Evolutionary conservation across 2,888 invertebrate species (phyloP), one percentile per base, ranked within the genome.

Genomic region (Trissoscelio sp.): DNA sequence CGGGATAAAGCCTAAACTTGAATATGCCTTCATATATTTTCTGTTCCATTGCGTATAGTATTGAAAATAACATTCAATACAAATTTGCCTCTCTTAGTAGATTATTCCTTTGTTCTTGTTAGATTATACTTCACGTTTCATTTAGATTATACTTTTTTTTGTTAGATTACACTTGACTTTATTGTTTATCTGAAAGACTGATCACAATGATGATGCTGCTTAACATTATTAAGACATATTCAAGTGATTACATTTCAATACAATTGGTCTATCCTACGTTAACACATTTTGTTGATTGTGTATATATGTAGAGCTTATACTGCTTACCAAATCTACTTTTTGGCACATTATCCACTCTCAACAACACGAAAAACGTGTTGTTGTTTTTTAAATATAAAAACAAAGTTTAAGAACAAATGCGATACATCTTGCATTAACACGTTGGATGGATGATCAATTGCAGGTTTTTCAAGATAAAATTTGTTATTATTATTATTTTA

Each of bases 281-380:
- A 57, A 72, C 51, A 72, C n/a, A 14, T 42, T 70, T 22, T 64
- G 34, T 28, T 24, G 20, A 31, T 48, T 66, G 22, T 58, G 66
- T 67, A 62, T 55, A 73, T 67, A 62, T 55, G 67, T 58, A 66
- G 14, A 42, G 64, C 22, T 34, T 75, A 53, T 66, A 39, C 28
- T 31, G 46, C 70, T 39, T 79, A 55, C 79, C 88, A 86, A 88
- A 86, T 81, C 87, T 89, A 89, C 39, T 77, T 84, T 90, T 91
- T 91, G 91, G 91, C 91, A 91, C 91, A 88, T 90, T 86, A 91
- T 91, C 90, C 91, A 91, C 91, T 86, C 83, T 85, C 84, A 87
- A 87, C 89, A 87, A 89, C 86, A 72, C 75, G 82, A 64, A 48
- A n/a, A 83, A 85, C 85, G 87, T 87, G 87, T 87, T 66, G 69